Conservation (phyloP, 2,113 vertebrate genomes). For the Pluvianellus socialis region DNA sequence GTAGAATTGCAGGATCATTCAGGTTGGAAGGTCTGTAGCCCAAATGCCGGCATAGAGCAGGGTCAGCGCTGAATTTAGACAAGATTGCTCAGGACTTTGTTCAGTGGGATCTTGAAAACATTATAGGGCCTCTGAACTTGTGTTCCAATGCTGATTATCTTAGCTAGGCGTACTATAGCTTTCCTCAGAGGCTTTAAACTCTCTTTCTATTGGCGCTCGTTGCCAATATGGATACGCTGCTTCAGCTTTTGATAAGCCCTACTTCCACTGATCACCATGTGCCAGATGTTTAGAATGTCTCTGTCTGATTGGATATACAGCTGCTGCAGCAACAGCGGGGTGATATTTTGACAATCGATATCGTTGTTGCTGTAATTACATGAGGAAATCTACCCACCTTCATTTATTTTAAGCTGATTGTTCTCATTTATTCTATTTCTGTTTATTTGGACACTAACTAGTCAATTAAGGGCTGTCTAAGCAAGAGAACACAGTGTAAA, state of each 20-base stretch:
- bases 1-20: neutral
- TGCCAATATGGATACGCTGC: neutral
- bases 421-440: neutral
- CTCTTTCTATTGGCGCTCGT: rapidly evolving
- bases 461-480: neutral
- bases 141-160: neutral
- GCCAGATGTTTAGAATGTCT: neutral
- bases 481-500: neutral
- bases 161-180: neutral
- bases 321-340: neutral
- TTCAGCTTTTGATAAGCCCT: neutral
- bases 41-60: neutral
- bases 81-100: neutral
- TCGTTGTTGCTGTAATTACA: neutral
- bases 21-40: neutral
- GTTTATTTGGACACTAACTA: neutral
- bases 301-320: neutral
- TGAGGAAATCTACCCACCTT: neutral
- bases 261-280: neutral
- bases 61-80: neutral
- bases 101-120: neutral
- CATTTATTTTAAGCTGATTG: neutral
- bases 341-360: neutral
- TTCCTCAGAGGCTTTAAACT: neutral
- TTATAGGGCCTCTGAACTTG: neutral